Percentiles rank a stretch among this genome's conserved stretches.
Evolutionary conservation across 2,888 invertebrate genomes (phyloP).

Genomic region (Mimas tiliae): DNA sequence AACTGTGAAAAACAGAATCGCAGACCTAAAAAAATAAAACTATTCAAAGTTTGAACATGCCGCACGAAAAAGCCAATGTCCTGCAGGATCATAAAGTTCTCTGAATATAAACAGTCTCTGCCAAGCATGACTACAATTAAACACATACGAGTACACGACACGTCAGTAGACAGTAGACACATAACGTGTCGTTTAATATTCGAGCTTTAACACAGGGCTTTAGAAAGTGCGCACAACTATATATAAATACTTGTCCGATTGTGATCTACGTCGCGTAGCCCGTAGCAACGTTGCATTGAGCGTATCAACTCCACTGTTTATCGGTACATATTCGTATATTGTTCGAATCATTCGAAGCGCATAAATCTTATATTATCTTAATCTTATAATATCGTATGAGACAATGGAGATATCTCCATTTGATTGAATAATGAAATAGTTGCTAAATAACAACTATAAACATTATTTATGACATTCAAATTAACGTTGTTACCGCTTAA

Average conservation of each 20-base stretch:
- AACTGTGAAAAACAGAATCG: neutral
- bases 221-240: conserved; percentile 29
- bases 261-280: conserved; percentile 84
- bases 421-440: conserved; percentile 28
- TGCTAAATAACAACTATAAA: conserved; percentile 16
- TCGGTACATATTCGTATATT: conserved; percentile 27
- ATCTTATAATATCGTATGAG: conserved; percentile 30
- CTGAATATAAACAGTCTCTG: neutral
- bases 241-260: conserved; percentile 73
- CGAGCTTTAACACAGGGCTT: conserved; percentile 55
- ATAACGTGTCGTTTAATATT: conserved; percentile 71
- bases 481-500: neutral
- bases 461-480: neutral
- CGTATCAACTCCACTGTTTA: conserved; percentile 35
- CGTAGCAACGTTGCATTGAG: conserved; percentile 69
- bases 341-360: conserved; percentile 36
- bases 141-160: neutral
- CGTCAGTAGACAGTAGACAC: conserved; percentile 32
- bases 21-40: too few species aligned
- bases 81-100: neutral
- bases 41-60: neutral
- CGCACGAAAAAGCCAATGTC: neutral
- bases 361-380: conserved; percentile 37
- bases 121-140: neutral
- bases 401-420: conserved; percentile 27